phyloP scores from a whole-genome alignment of 2,113 vertebrate genomes.

The Corythornis cristatus region DNA sequence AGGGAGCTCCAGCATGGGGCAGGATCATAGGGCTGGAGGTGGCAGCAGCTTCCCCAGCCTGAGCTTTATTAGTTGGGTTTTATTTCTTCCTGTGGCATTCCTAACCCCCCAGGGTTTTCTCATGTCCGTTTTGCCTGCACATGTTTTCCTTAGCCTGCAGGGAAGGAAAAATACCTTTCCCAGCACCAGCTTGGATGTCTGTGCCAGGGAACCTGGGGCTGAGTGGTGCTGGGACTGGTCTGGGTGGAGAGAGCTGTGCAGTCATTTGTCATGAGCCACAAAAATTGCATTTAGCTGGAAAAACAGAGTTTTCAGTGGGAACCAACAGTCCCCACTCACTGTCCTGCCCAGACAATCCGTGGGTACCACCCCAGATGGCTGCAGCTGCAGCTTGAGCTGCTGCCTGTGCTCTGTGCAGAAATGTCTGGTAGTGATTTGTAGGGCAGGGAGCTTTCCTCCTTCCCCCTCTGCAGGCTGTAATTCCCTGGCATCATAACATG shows the following conservation, averaged over 20 bases:
- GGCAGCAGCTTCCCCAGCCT: neutral
- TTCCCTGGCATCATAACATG: neutral
- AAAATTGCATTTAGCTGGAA: neutral
- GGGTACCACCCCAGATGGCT: neutral
- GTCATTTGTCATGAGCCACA: neutral
- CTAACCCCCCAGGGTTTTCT: neutral
- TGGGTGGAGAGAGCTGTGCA: accelerated
- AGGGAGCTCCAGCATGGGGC: neutral
- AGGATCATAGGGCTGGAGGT: accelerated
- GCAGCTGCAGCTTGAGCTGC: neutral
- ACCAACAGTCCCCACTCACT: accelerated
- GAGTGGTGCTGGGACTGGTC: accelerated
- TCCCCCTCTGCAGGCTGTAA: neutral
- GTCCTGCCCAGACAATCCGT: neutral
- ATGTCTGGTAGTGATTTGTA: neutral
- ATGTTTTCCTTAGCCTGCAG: neutral
- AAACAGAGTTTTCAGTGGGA: neutral
- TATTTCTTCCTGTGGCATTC: constrained; percentile 11
- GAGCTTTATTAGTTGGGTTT: neutral
- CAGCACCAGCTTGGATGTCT: neutral
- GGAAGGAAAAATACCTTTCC: neutral
- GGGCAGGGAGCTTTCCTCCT: neutral
- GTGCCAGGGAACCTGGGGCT: neutral
- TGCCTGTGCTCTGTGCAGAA: neutral
- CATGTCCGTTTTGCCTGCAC: neutral